Conservation (phyloP, 2,113 vertebrate genomes). For the Ochotona curzoniae region DNA sequence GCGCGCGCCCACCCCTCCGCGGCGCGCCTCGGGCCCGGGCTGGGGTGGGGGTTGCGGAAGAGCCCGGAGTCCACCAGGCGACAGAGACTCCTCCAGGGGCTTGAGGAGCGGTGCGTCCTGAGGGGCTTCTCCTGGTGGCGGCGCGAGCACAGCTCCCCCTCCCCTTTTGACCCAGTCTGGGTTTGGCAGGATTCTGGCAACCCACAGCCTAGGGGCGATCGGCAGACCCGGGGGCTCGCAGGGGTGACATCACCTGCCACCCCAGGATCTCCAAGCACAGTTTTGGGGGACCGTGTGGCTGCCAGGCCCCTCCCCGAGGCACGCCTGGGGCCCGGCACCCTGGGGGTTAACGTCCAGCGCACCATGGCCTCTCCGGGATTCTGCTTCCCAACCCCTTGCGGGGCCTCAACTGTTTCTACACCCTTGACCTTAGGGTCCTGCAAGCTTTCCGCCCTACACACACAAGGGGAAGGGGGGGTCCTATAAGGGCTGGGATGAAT, state of each 20-base stretch:
- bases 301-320: slow-evolving; percentile 69
- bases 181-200: slow-evolving; percentile 46
- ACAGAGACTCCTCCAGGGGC: not conserved
- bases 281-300: slow-evolving; percentile 35
- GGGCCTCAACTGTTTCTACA: not conserved
- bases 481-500: not conserved
- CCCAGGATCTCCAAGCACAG: slow-evolving; percentile 78
- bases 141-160: not conserved
- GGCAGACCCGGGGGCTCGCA: slow-evolving; percentile 62
- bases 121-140: not conserved
- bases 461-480: not conserved
- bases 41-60: too few species aligned
- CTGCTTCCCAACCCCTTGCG: slow-evolving; percentile 3
- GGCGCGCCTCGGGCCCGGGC: slow-evolving; percentile 42
- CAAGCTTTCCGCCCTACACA: not conserved
- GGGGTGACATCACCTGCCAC: slow-evolving; percentile 81
- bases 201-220: slow-evolving; percentile 24
- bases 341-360: slow-evolving; percentile 29
- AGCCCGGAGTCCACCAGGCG: not conserved
- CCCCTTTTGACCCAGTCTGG: not conserved
- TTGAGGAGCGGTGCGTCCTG: not conserved
- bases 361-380: not conserved
- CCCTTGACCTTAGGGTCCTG: not conserved
- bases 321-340: not conserved
- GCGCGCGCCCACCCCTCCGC: slow-evolving; percentile 61